These are phyloP conservation scores for Himalopsyche anomala DNA, from an alignment of 2,888 invertebrate species.

Conservation along the genomic window DNA sequence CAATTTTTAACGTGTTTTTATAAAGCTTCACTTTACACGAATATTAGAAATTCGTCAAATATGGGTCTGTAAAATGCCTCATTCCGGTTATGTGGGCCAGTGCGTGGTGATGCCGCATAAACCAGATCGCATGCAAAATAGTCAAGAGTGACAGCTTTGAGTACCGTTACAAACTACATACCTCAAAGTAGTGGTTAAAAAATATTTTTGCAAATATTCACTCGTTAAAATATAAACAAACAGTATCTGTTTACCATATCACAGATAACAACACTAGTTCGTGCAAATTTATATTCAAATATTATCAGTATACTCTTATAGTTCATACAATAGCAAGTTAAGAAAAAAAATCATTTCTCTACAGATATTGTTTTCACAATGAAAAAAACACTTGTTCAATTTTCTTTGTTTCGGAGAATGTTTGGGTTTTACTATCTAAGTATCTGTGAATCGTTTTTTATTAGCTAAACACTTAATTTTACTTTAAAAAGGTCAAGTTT, in stretches of 20 bases:
- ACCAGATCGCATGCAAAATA: slow-evolving; percentile 32
- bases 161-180: slow-evolving; percentile 35
- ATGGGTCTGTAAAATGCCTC: not conserved
- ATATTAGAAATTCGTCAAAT: not conserved
- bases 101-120: slow-evolving; percentile 31
- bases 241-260: not conserved
- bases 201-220: slow-evolving; percentile 27
- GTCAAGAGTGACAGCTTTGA: slow-evolving; percentile 31
- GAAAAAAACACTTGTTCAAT: too few species aligned
- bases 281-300: not conserved
- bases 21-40: too few species aligned
- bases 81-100: not conserved
- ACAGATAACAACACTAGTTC: not conserved
- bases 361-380: too few species aligned
- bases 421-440: too few species aligned
- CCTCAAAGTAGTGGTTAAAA: slow-evolving; percentile 5
- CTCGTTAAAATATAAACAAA: slow-evolving; percentile 7
- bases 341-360: too few species aligned
- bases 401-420: too few species aligned
- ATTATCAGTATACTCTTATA: too few species aligned
- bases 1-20: too few species aligned
- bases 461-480: too few species aligned
- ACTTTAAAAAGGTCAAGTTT: too few species aligned
- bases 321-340: too few species aligned
- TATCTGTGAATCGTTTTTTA: too few species aligned